Conservation (phyloP, 2,113 vertebrate genomes). For the Eolophus roseicapilla region DNA sequence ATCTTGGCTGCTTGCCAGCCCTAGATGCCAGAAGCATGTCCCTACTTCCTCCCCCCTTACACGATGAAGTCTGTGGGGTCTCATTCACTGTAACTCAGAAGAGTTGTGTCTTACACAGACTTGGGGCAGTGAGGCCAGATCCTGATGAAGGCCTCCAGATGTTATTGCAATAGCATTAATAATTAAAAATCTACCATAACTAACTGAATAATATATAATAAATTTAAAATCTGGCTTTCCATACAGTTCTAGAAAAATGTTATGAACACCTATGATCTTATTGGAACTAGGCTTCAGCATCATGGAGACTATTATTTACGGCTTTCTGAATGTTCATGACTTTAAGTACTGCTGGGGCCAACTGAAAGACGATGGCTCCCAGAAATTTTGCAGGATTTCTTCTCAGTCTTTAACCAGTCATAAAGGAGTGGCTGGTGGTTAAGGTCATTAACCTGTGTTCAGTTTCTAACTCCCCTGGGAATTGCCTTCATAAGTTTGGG, state of each 20-base stretch:
- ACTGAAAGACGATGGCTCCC: background rate
- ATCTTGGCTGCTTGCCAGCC: slow-evolving; percentile 22
- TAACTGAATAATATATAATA: background rate
- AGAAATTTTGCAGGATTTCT: background rate
- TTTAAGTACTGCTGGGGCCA: background rate
- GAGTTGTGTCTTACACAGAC: background rate
- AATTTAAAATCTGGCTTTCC: background rate
- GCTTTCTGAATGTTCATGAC: background rate
- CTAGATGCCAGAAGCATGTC: slow-evolving; percentile 50
- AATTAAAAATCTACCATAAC: background rate
- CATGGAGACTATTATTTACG: fast-evolving
- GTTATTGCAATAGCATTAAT: background rate
- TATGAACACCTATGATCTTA: background rate
- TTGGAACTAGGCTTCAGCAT: background rate
- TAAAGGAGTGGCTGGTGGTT: background rate
- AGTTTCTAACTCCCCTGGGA: background rate
- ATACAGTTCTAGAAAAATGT: background rate
- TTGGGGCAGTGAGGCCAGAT: background rate
- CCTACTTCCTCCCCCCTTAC: slow-evolving; percentile 26
- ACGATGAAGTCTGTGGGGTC: background rate
- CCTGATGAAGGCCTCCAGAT: background rate
- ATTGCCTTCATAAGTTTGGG: background rate
- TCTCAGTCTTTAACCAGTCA: background rate
- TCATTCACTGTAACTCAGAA: background rate
- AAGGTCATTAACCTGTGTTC: background rate